Conservation (phyloP, 2,797 vertebrate species). For the Hylomyscus alleni region DNA sequence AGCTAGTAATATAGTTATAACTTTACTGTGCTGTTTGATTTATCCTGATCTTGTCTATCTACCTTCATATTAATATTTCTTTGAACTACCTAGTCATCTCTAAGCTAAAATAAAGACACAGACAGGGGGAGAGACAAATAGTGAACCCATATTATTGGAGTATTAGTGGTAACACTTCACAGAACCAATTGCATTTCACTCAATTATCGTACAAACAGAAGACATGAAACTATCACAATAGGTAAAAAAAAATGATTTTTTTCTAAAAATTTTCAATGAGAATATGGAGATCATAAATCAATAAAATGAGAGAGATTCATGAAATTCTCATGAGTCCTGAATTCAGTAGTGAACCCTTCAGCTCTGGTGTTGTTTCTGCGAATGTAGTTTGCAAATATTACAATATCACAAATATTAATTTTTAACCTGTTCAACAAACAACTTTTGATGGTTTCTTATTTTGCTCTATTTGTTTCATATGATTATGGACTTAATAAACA, state of each 20-base stretch:
- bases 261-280: background rate
- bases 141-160: too few species aligned
- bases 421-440: background rate
- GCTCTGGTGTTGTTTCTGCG: background rate
- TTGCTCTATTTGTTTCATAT: background rate
- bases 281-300: background rate
- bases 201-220: background rate
- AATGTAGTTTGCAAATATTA: background rate
- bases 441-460: background rate
- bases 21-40: background rate
- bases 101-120: background rate
- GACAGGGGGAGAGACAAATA: background rate
- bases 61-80: background rate
- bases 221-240: background rate
- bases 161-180: background rate
- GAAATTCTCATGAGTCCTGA: background rate
- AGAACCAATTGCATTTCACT: background rate
- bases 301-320: background rate
- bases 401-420: background rate
- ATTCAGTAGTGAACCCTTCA: background rate
- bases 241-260: background rate
- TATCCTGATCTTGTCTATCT: background rate
- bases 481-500: background rate
- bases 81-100: background rate
- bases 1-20: background rate